Conservation (phyloP, 2,113 vertebrate genomes). For the Gallinago media region DNA sequence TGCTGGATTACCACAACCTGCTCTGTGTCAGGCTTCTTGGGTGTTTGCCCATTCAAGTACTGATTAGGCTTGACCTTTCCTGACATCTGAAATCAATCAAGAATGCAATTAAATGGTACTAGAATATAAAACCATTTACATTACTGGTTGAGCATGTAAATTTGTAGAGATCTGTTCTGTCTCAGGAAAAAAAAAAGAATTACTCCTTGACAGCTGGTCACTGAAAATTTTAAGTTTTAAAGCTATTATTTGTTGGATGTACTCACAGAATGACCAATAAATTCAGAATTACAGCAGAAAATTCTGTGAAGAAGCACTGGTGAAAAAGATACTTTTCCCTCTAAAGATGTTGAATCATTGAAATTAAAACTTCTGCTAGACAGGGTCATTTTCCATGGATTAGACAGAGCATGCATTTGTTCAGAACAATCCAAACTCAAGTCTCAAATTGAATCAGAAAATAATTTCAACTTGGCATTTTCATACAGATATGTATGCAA, state of each 20-base stretch:
- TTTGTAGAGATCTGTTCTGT: background rate
- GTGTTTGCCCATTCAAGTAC: background rate
- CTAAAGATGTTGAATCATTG: background rate
- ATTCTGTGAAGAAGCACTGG: background rate
- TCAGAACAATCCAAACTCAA: background rate
- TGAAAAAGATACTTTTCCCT: background rate
- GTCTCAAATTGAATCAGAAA: background rate
- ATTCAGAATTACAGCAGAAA: background rate
- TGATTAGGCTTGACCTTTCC: background rate
- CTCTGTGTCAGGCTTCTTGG: background rate
- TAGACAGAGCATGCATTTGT: background rate
- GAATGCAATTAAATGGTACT: background rate
- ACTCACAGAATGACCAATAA: background rate
- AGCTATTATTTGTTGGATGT: background rate
- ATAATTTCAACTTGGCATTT: background rate
- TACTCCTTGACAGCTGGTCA: background rate
- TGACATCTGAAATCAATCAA: background rate
- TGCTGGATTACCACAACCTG: background rate
- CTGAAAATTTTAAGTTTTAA: background rate
- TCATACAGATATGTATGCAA: background rate
- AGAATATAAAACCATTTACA: background rate
- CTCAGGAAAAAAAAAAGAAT: background rate
- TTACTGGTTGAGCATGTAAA: background rate
- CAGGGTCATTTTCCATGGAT: background rate
- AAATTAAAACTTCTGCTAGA: background rate